phyloP scores from a whole-genome alignment of 2,113 vertebrate species.

The Dermatemys mawii region DNA sequence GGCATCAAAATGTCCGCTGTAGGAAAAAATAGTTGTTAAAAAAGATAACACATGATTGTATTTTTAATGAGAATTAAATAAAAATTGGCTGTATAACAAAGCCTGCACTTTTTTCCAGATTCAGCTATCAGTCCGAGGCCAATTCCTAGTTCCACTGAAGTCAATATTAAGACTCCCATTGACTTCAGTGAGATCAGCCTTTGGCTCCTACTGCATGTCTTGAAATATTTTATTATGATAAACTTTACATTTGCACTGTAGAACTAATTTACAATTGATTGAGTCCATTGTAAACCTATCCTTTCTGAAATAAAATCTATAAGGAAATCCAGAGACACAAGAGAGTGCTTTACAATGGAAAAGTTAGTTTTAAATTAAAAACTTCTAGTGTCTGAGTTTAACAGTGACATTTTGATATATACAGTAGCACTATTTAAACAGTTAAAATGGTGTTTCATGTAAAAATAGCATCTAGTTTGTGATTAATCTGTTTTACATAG shows the following conservation, averaged over 20 bases:
- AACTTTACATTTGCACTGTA: background rate
- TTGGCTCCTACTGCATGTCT: background rate
- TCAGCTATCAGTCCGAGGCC: background rate
- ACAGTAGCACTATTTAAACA: slow-evolving; percentile 3
- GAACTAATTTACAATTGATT: background rate
- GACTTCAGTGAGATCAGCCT: background rate
- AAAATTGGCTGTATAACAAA: background rate
- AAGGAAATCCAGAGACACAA: background rate
- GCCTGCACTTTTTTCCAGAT: background rate
- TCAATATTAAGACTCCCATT: background rate
- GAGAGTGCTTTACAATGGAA: background rate
- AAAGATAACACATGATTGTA: background rate
- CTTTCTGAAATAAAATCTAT: slow-evolving; percentile 16
- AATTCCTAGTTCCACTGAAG: background rate
- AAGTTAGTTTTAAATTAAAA: slow-evolving; percentile 1
- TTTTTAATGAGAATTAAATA: background rate
- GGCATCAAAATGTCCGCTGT: background rate
- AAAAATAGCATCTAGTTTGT: background rate
- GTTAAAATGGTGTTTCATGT: background rate
- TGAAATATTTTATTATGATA: background rate
- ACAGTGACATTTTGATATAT: slow-evolving; percentile 1
- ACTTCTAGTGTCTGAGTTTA: slow-evolving; percentile 11
- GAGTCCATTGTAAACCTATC: background rate
- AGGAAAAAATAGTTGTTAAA: background rate
- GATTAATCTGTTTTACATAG: background rate